Evolutionary conservation across 1,140 invertebrate species (phyloP).

Genomic region (Heliconius hermathena): DNA sequence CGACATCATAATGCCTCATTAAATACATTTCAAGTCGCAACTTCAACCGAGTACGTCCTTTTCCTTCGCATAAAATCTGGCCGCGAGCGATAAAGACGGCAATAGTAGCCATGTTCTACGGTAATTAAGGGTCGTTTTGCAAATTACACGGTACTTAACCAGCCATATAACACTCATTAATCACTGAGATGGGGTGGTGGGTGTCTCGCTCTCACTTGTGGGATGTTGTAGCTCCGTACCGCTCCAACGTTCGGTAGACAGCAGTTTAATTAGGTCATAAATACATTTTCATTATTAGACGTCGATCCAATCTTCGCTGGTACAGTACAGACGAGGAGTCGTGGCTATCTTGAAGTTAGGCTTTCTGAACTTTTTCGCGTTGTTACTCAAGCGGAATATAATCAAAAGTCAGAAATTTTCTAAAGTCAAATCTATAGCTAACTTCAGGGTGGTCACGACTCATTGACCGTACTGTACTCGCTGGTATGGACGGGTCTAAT

Average conservation of each 20-base stretch:
- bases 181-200: slow-evolving; percentile 60
- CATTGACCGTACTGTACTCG: neutral
- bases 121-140: slow-evolving; percentile 83
- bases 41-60: slow-evolving; percentile 49
- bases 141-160: slow-evolving; percentile 84
- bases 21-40: slow-evolving; percentile 70
- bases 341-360: no score
- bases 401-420: no score
- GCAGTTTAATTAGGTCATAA: slow-evolving; percentile 81
- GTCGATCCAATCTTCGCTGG: slow-evolving; percentile 26
- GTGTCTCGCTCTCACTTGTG: slow-evolving; percentile 51
- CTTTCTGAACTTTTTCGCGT: no score
- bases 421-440: no score
- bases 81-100: slow-evolving; percentile 60
- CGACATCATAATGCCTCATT: slow-evolving; percentile 80
- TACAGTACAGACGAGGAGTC: no score
- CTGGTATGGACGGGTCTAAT: slow-evolving; percentile 15
- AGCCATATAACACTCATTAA: slow-evolving; percentile 83
- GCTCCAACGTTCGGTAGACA: slow-evolving; percentile 51
- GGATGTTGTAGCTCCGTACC: slow-evolving; percentile 45
- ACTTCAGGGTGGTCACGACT: no score
- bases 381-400: no score
- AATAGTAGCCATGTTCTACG: slow-evolving; percentile 74
- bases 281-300: slow-evolving; percentile 79
- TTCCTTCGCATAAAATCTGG: slow-evolving; percentile 45